Percentiles rank a stretch among this genome's conserved stretches.
Conservation (phyloP, 2,888 invertebrate genomes). For the Drosophila ezoana region DNA sequence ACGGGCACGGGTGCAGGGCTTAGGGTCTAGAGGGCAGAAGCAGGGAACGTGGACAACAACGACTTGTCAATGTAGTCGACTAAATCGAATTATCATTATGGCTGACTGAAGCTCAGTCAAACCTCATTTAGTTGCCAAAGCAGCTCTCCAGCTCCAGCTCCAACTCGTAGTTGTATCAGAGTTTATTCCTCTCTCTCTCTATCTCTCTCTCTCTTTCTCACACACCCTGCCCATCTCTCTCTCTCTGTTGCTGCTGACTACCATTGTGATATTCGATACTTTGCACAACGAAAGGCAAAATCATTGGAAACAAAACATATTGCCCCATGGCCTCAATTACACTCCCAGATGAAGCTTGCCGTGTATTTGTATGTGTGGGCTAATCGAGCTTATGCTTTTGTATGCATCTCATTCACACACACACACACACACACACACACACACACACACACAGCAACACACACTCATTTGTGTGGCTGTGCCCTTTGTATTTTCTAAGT, state of each 20-base stretch:
- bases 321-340: constrained; percentile 82
- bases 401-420: constrained; percentile 21
- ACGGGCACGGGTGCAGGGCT: background rate
- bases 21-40: background rate
- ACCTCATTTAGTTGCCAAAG: constrained; percentile 70
- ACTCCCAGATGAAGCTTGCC: constrained; percentile 69
- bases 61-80: constrained; percentile 78
- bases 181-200: constrained; percentile 4
- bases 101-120: constrained; percentile 82
- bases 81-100: constrained; percentile 84
- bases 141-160: constrained; percentile 3
- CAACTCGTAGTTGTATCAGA: constrained; percentile 14
- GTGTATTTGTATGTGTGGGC: constrained; percentile 59
- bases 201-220: background rate
- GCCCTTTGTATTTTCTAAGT: constrained; percentile 70
- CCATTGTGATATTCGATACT: constrained; percentile 82
- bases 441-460: background rate
- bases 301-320: constrained; percentile 81
- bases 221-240: background rate
- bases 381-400: constrained; percentile 69
- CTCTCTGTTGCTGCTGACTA: constrained; percentile 42
- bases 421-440: background rate
- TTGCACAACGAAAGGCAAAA: constrained; percentile 80
- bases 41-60: constrained; percentile 22
- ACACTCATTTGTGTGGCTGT: constrained; percentile 11